These are phyloP conservation scores for Drosophila fungiperda DNA, from an alignment of 2,888 invertebrate species.

Conservation along the genomic window DNA sequence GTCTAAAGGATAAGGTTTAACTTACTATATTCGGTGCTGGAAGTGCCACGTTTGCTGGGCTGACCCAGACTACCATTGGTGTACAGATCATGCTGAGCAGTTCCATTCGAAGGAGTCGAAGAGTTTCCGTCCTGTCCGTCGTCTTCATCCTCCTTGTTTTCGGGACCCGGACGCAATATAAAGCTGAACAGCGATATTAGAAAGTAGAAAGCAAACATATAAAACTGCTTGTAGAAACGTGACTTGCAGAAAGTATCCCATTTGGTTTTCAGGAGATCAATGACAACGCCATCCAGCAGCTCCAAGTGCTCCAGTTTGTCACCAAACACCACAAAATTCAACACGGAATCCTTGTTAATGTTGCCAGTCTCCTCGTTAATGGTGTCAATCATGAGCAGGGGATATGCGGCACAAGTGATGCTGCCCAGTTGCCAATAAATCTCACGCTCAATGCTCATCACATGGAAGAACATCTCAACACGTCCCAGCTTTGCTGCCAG, in stretches of 20 bases:
- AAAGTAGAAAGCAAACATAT: slow-evolving; percentile 96
- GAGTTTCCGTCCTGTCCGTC: slow-evolving; percentile 57
- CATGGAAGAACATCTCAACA: slow-evolving; percentile 98
- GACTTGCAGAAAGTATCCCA: slow-evolving; percentile 99
- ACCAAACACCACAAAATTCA: slow-evolving; percentile 98
- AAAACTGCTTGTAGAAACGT: slow-evolving; percentile 96
- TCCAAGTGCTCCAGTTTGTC: slow-evolving; percentile 97
- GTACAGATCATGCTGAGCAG: slow-evolving; percentile 48
- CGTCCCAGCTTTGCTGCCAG: slow-evolving; percentile 96
- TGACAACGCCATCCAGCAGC: slow-evolving; percentile 96
- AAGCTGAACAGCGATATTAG: slow-evolving; percentile 94
- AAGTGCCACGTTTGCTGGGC: slow-evolving; percentile 54
- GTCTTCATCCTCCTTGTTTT: slow-evolving; percentile 81
- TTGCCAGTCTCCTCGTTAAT: slow-evolving; percentile 95
- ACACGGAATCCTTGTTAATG: slow-evolving; percentile 97
- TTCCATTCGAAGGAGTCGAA: slow-evolving; percentile 30
- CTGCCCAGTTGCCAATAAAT: slow-evolving; percentile 98
- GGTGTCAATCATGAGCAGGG: slow-evolving; percentile 96
- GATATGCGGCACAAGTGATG: slow-evolving; percentile 98
- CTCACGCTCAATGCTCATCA: slow-evolving; percentile 97
- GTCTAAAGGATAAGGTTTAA: neutral
- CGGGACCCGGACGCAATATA: slow-evolving; percentile 94
- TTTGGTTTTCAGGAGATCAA: slow-evolving; percentile 97
- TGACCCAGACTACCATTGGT: slow-evolving; percentile 34
- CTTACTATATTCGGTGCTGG: slow-evolving; percentile 74